Evolutionary conservation across 1,140 invertebrate species (phyloP).

Genomic region (Pseudomyrmex flavicornis): DNA sequence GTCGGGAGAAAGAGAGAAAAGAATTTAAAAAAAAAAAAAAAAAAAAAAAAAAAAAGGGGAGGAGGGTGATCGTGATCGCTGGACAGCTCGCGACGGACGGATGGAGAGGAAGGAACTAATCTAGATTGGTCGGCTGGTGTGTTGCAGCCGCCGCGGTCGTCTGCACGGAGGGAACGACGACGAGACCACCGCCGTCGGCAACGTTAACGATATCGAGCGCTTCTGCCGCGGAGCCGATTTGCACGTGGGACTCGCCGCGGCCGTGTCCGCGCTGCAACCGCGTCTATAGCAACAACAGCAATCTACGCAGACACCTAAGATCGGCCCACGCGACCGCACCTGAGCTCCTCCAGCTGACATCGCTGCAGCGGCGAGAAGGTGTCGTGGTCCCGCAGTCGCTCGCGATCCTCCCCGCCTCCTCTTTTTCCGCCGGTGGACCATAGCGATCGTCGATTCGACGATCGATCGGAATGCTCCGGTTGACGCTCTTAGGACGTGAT

Average conservation of each 20-base stretch:
- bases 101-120: conserved; percentile 72
- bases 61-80: conserved; percentile 37
- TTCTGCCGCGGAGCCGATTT: conserved; percentile 63
- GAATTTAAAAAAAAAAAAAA: not conserved
- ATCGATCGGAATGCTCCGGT: not conserved
- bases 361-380: conserved; percentile 70
- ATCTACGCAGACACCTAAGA: conserved; percentile 83
- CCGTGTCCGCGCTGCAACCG: conserved; percentile 82
- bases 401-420: not conserved
- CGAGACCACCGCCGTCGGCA: conserved; percentile 16
- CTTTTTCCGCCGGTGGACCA: conserved; percentile 8
- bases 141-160: conserved; percentile 75
- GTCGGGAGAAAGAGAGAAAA: conserved; percentile 6
- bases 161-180: conserved; percentile 48
- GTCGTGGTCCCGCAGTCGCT: not conserved
- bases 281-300: conserved; percentile 85
- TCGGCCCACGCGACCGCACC: conserved; percentile 79
- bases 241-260: conserved; percentile 79
- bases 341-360: conserved; percentile 76
- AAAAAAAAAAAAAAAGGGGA: conserved; percentile 24
- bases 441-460: not conserved
- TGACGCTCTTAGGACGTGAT: too few species aligned
- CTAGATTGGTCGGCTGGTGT: conserved; percentile 70
- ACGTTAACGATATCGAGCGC: conserved; percentile 34
- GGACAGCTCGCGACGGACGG: conserved; percentile 33